Evolutionary conservation across 2,113 vertebrate genomes (phyloP).

Genomic region (Ochotona curzoniae): DNA sequence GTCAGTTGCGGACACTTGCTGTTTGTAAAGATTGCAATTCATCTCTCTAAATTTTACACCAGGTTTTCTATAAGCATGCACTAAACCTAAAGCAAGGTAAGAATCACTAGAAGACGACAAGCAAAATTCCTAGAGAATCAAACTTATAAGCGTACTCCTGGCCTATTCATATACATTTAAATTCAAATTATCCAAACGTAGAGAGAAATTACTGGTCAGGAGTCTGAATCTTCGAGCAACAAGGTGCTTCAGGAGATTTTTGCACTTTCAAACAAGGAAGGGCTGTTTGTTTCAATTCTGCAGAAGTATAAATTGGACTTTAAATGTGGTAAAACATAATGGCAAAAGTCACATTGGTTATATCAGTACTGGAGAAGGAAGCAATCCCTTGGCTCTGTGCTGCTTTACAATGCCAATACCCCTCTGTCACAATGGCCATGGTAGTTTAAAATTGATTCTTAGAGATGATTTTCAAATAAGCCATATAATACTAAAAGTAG

Average conservation of each 20-base stretch:
- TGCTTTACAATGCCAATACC: not conserved
- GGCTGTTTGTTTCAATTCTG: not conserved
- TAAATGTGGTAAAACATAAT: slow-evolving; percentile 31
- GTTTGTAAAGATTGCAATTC: not conserved
- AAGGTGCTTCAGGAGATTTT: not conserved
- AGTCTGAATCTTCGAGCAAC: not conserved
- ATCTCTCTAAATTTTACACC: not conserved
- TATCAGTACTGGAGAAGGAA: not conserved
- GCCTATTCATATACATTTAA: slow-evolving; percentile 18
- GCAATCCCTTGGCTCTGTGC: not conserved
- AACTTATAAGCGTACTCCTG: not conserved
- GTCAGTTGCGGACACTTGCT: not conserved
- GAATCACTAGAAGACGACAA: not conserved
- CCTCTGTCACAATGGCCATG: not conserved
- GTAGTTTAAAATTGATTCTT: not conserved
- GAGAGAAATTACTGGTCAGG: not conserved
- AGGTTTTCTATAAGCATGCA: not conserved
- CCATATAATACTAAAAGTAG: not conserved
- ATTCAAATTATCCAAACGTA: not conserved
- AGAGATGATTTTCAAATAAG: not conserved
- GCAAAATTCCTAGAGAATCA: not conserved
- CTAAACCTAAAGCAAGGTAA: not conserved
- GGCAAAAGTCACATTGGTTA: not conserved
- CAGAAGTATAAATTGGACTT: not conserved
- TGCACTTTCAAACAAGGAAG: not conserved